Evolutionary conservation across 1,140 invertebrate species (phyloP), one percentile per base, ranked within the genome.

Genomic region (Pemphigus obesinymphae): DNA sequence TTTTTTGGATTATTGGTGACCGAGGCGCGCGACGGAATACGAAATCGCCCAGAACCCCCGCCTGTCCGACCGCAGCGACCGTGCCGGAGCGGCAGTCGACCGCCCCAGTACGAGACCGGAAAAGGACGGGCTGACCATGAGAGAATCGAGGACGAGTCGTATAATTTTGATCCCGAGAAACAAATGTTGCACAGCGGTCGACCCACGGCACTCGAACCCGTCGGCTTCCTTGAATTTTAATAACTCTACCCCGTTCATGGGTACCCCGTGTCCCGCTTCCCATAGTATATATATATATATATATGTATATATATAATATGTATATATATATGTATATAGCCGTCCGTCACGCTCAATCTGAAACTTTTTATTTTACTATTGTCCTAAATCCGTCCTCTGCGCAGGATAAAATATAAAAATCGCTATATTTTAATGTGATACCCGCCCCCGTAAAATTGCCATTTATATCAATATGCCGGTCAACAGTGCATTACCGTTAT

Each of bases 221-320:
- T 29, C 20, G 37, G 55, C 76, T 80, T 80, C 53, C 76, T 61
- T 78, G 53, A 45, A 80, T 80, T 80, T 80, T 80, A 80, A 80
- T 80, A 63, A 80, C 53, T 29, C 34, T 40, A 10, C 50, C 13
- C 29, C 43, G 26, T 61, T 8, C 0, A 29, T 26, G n/a, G 53
- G 23, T 6, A 40, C 45, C 3, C 26, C 15, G 3, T 45, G 15
- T 0, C 2, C 23, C 34, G 0, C 37, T 2, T 0, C 0, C 8
- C 17, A 29, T n/a, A n/a, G n/a, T n/a, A n/a, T n/a, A n/a, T n/a
- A n/a, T n/a, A n/a, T n/a, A n/a, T n/a, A n/a, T n/a, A n/a, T n/a
- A n/a, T n/a, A n/a, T n/a, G n/a, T n/a, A n/a, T n/a, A n/a, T n/a
- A n/a, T n/a, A n/a, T n/a, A n/a, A n/a, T n/a, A n/a, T n/a, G n/a